phyloP scores from a whole-genome alignment of 2,888 invertebrate genomes.

The Athrips mouffetella region DNA sequence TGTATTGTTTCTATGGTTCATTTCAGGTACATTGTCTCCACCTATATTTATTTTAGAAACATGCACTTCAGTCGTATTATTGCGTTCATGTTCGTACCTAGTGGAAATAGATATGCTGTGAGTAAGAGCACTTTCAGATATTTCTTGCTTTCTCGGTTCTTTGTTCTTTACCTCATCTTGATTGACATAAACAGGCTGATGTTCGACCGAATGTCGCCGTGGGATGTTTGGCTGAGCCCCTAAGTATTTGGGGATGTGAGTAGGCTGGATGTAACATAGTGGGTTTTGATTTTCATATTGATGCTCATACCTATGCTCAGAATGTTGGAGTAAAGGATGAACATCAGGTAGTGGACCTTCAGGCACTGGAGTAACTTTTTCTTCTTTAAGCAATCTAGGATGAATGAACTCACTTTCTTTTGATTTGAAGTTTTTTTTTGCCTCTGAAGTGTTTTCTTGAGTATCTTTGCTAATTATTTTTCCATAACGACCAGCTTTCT shows the following conservation, averaged over 20 bases:
- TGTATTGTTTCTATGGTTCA: conserved; percentile 40
- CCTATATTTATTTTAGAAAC: conserved; percentile 76
- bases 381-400: conserved; percentile 68
- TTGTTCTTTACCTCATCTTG: conserved; percentile 62
- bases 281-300: conserved; percentile 77
- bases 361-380: conserved; percentile 69
- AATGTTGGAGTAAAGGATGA: conserved; percentile 87
- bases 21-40: conserved; percentile 48
- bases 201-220: conserved; percentile 48
- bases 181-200: conserved; percentile 72
- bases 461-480: conserved; percentile 65
- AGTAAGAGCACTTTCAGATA: conserved; percentile 64
- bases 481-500: conserved; percentile 57
- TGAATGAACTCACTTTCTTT: conserved; percentile 77
- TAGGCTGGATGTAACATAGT: conserved; percentile 74
- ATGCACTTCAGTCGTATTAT: conserved; percentile 72
- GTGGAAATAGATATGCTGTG: conserved; percentile 70
- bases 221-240: conserved; percentile 74
- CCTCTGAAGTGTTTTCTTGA: conserved; percentile 59
- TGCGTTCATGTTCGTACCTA: conserved; percentile 56
- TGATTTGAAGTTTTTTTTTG: conserved; percentile 77
- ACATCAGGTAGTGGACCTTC: conserved; percentile 67
- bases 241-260: conserved; percentile 80
- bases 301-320: conserved; percentile 86
- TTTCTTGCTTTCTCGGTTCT: conserved; percentile 42